phyloP scores from a whole-genome alignment of 2,888 invertebrate species.

The Troides oblongomaculatus region DNA sequence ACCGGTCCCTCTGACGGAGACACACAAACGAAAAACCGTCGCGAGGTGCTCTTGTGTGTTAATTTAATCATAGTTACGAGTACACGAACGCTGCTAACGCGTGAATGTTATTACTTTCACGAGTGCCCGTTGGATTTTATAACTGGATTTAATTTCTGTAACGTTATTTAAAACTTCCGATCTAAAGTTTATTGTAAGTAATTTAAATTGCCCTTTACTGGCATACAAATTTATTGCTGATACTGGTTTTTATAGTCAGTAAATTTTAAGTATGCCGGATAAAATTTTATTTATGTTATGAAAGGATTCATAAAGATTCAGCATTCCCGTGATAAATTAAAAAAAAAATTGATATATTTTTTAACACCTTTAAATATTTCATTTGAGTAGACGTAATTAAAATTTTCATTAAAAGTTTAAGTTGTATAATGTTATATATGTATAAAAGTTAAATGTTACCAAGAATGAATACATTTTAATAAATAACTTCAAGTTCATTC shows the following conservation, averaged over 20 bases:
- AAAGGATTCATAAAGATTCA: slow-evolving; percentile 6
- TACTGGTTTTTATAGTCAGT: slow-evolving; percentile 12
- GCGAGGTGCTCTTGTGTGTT: slow-evolving; percentile 31
- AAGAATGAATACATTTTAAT: too few relatives aligned
- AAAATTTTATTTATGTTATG: slow-evolving; percentile 20
- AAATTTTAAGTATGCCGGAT: slow-evolving; percentile 14
- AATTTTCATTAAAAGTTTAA: too few relatives aligned
- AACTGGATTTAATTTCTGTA: slow-evolving; percentile 21
- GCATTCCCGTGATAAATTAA: slow-evolving; percentile 8
- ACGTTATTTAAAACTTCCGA: slow-evolving; percentile 8
- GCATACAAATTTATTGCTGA: slow-evolving; percentile 17
- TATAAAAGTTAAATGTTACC: too few relatives aligned
- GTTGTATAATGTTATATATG: too few relatives aligned
- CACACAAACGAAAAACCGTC: slow-evolving; percentile 42
- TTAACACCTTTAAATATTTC: too few relatives aligned
- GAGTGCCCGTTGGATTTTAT: slow-evolving; percentile 37
- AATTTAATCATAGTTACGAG: slow-evolving; percentile 28
- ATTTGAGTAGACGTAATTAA: too few relatives aligned
- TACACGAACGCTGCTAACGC: slow-evolving; percentile 28
- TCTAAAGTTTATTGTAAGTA: slow-evolving; percentile 18
- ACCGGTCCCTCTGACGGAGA: slow-evolving; percentile 46
- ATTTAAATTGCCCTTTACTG: slow-evolving; percentile 15
- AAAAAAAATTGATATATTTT: not conserved
- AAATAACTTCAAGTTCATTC: too few relatives aligned
- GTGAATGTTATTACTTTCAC: slow-evolving; percentile 26